Conservation (phyloP, 2,888 invertebrate species). For the Drosophila acutilabella region DNA sequence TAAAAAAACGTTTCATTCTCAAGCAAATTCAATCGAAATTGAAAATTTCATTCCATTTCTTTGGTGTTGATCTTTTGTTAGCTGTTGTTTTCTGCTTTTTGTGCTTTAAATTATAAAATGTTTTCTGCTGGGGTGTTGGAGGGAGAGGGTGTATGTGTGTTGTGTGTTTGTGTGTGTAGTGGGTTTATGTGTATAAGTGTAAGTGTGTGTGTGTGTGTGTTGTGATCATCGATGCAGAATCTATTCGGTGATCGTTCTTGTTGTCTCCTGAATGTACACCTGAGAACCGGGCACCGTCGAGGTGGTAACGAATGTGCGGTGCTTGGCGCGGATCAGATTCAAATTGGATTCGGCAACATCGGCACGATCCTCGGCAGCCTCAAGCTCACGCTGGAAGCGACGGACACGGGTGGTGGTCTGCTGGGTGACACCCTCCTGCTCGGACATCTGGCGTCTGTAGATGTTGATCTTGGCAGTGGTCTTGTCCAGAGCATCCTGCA, state of each 20-base stretch:
- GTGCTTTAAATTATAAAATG: conserved; percentile 53
- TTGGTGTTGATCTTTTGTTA: conserved; percentile 25
- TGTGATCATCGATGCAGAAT: conserved; percentile 47
- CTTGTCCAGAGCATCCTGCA: conserved; percentile 96
- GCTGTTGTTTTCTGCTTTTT: conserved; percentile 28
- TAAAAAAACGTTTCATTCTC: conserved; percentile 61
- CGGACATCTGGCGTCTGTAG: conserved; percentile 97
- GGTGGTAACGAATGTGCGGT: conserved; percentile 98
- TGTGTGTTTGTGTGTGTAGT: conserved; percentile 26
- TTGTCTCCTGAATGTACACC: conserved; percentile 95
- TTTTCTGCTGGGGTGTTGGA: conserved; percentile 44
- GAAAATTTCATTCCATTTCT: conserved; percentile 15
- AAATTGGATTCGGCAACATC: conserved; percentile 97
- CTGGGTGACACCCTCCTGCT: conserved; percentile 96
- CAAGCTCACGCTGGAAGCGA: conserved; percentile 98
- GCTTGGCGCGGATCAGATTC: conserved; percentile 98
- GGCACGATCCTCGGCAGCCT: conserved; percentile 98
- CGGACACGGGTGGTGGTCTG: conserved; percentile 97
- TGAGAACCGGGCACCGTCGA: conserved; percentile 96
- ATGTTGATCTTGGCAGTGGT: conserved; percentile 94
- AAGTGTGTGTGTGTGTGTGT: conserved; percentile 21
- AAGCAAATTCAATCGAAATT: conserved; percentile 47
- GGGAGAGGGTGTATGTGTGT: conserved; percentile 24
- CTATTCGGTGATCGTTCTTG: conserved; percentile 86
- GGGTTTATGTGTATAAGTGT: conserved; percentile 29